A percentile compares a stretch with the other conserved stretches of the same genome.
Evolutionary conservation across 2,113 vertebrate genomes (phyloP).

Genomic region (Leucoraja erinaceus): DNA sequence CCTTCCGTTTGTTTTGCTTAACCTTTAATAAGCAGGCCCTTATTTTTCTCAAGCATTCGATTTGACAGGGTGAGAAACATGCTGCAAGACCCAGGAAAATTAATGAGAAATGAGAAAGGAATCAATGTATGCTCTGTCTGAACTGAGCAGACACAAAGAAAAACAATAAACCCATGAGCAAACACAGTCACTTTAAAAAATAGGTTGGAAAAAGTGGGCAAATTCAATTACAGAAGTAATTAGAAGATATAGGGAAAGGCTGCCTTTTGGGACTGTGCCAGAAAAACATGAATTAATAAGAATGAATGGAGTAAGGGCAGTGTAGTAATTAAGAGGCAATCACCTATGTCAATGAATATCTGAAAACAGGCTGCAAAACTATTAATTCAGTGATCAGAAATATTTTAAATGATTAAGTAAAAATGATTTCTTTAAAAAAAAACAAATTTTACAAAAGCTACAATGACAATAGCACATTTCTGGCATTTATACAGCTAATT

Average conservation of each 20-base stretch:
- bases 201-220: conserved; percentile 97
- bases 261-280: conserved; percentile 89
- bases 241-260: conserved; percentile 99
- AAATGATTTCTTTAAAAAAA: conserved; percentile 97
- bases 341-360: conserved; percentile 99
- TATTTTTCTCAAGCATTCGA: conserved; percentile 63
- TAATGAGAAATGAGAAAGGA: conserved; percentile 83
- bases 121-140: conserved; percentile 84
- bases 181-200: conserved; percentile 97
- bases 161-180: conserved; percentile 97
- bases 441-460: conserved; percentile 98
- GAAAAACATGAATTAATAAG: conserved; percentile 97
- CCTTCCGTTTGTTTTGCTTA: conserved; percentile 78
- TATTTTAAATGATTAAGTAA: conserved; percentile 99
- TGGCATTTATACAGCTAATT: conserved; percentile 99
- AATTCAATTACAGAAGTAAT: conserved; percentile 99
- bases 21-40: conserved; percentile 73
- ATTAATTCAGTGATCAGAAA: conserved; percentile 99
- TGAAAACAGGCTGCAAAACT: conserved; percentile 81
- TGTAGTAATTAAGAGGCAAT: conserved; percentile 99
- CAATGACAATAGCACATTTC: conserved; percentile 90
- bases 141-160: conserved; percentile 89
- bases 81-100: conserved; percentile 81
- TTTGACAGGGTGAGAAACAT: conserved; percentile 72
- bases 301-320: conserved; percentile 87